Percentiles rank a stretch among this genome's conserved stretches.
These are phyloP conservation scores for Nyctibius grandis DNA, from an alignment of 2,797 vertebrate genomes.

Conservation along the genomic window DNA sequence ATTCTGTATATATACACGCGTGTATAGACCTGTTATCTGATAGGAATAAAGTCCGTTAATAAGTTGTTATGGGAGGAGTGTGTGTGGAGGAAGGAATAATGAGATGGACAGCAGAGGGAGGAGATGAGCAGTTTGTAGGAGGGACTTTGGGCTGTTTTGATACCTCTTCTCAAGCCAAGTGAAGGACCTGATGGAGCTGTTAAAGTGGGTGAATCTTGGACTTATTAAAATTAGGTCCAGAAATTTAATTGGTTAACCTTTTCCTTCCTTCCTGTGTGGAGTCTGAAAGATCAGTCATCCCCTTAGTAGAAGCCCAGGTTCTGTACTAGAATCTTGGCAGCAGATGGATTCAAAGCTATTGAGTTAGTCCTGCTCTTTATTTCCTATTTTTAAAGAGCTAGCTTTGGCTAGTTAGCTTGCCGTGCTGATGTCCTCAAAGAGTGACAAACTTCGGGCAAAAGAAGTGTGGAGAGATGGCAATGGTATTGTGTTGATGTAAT, in stretches of 20 bases:
- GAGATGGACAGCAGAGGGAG: background rate
- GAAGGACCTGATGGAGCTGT: background rate
- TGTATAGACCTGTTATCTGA: background rate
- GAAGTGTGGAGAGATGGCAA: rapidly evolving
- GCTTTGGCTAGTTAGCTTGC: background rate
- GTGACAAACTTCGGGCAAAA: background rate
- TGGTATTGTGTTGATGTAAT: background rate
- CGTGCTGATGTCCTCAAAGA: background rate
- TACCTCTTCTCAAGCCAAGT: background rate
- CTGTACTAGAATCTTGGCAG: background rate
- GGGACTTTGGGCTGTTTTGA: background rate
- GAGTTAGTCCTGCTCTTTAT: background rate
- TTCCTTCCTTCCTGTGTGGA: background rate
- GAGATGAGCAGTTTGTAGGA: background rate
- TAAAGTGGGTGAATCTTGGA: background rate
- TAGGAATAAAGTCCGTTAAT: background rate
- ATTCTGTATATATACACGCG: background rate
- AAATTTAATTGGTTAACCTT: background rate
- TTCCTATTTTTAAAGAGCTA: background rate
- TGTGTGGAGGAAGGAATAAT: background rate
- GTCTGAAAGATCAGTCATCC: background rate
- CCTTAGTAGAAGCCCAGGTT: background rate
- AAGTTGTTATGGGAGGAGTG: background rate
- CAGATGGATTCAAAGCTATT: background rate
- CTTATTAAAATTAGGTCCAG: background rate